Percentiles rank a stretch among this genome's conserved stretches.
Conservation (phyloP, 1,140 invertebrate genomes). For the Zaprionus vittiger region DNA sequence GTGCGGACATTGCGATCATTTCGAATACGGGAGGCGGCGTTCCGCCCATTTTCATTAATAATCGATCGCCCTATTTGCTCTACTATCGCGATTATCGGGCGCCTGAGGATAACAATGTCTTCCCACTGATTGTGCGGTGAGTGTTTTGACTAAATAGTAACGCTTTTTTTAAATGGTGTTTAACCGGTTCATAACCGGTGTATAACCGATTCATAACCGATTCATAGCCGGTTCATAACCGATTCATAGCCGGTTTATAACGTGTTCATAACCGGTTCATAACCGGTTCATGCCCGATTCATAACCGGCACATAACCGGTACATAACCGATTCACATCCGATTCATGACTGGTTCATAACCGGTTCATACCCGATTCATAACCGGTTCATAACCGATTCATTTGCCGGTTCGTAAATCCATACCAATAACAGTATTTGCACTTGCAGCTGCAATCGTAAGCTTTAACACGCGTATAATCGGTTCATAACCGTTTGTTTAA, state of each 20-base stretch:
- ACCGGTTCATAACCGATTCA: neutral
- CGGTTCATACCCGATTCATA: neutral
- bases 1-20: slow-evolving; percentile 92
- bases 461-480: neutral
- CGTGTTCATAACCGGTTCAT: neutral
- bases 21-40: slow-evolving; percentile 91
- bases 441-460: no score
- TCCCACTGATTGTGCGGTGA: slow-evolving; percentile 90
- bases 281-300: neutral
- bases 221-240: neutral
- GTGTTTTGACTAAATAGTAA: slow-evolving; percentile 19
- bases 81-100: slow-evolving; percentile 89
- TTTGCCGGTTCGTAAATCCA: no score
- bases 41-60: slow-evolving; percentile 87
- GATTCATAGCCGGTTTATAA: neutral
- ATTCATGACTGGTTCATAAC: neutral
- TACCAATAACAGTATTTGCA: no score
- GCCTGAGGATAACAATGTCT: slow-evolving; percentile 87
- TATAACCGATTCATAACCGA: neutral
- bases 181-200: slow-evolving; percentile 13
- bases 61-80: slow-evolving; percentile 89
- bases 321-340: neutral
- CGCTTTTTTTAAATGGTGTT: neutral
- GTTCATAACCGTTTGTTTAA: slow-evolving; percentile 1
- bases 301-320: neutral